A percentile compares a stretch with the other conserved stretches of the same genome.
These are phyloP conservation scores for Heterocephalus glaber DNA, from an alignment of 2,113 vertebrate species.

Conservation along the genomic window DNA sequence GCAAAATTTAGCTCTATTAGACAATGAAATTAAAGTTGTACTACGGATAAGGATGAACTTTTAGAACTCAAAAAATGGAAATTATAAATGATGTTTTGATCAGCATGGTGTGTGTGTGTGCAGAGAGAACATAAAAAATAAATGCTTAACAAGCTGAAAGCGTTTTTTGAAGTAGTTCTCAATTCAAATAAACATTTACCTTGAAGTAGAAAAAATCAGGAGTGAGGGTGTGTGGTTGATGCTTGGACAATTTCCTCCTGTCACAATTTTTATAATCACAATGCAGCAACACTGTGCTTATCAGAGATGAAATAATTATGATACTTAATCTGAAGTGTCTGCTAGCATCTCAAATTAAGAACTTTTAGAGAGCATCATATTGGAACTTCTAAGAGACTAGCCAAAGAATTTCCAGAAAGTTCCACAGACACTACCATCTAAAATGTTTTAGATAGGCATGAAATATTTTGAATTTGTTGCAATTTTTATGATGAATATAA, in stretches of 20 bases:
- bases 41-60: background rate
- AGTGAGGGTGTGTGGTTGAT: background rate
- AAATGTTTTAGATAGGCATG: slow-evolving; percentile 72
- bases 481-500: slow-evolving; percentile 62
- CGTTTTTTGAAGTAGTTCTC: slow-evolving; percentile 71
- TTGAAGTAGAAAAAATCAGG: slow-evolving; percentile 58
- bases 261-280: background rate
- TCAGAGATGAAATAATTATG: slow-evolving; percentile 59
- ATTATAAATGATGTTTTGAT: background rate
- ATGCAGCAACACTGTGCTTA: background rate
- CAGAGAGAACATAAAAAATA: background rate
- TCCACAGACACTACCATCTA: slow-evolving; percentile 45
- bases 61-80: background rate
- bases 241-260: background rate
- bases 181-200: slow-evolving; percentile 72
- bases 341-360: background rate
- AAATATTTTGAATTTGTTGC: slow-evolving; percentile 76
- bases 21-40: background rate
- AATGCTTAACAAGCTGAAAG: background rate
- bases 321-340: background rate
- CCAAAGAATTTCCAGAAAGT: background rate
- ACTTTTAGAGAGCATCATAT: background rate
- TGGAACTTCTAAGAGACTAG: background rate
- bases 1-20: background rate
- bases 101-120: background rate